A percentile compares a stretch with the other conserved stretches of the same genome.
These are phyloP conservation scores for Suncus etruscus DNA, from an alignment of 2,113 vertebrate genomes.

Conservation along the genomic window DNA sequence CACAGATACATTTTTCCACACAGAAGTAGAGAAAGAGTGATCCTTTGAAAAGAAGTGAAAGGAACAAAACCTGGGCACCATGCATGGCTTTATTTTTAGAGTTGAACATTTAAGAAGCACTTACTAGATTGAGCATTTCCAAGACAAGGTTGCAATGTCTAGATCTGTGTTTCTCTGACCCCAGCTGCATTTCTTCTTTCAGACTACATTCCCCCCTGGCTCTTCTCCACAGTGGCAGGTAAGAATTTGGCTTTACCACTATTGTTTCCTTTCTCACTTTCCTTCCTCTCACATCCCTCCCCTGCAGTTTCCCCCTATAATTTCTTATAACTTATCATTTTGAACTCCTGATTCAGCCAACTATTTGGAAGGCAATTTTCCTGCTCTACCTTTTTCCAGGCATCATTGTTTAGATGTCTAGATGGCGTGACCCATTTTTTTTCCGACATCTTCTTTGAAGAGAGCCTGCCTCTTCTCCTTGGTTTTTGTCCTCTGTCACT, in stretches of 20 bases:
- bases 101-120: accelerated
- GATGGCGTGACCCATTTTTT: constrained; percentile 61
- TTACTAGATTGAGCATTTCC: not conserved
- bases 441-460: constrained; percentile 70
- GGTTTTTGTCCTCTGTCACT: constrained; percentile 64
- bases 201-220: not conserved
- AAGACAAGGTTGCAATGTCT: not conserved
- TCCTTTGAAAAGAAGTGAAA: not conserved
- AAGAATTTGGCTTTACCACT: constrained; percentile 39
- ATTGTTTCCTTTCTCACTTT: not conserved
- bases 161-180: constrained; percentile 11
- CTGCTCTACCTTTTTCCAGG: constrained; percentile 64
- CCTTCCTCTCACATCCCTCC: not conserved
- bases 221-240: constrained; percentile 54
- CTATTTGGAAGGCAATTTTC: constrained; percentile 78
- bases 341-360: constrained; percentile 59
- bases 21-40: not conserved
- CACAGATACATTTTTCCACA: not conserved
- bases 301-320: constrained; percentile 49
- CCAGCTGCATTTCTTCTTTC: constrained; percentile 25
- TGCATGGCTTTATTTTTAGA: accelerated
- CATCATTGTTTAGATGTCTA: constrained; percentile 66
- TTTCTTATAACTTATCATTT: constrained; percentile 72
- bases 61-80: not conserved
- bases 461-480: not conserved